These are phyloP conservation scores for Gouania willdenowi DNA, from an alignment of 2,797 vertebrate genomes.

Conservation along the genomic window DNA sequence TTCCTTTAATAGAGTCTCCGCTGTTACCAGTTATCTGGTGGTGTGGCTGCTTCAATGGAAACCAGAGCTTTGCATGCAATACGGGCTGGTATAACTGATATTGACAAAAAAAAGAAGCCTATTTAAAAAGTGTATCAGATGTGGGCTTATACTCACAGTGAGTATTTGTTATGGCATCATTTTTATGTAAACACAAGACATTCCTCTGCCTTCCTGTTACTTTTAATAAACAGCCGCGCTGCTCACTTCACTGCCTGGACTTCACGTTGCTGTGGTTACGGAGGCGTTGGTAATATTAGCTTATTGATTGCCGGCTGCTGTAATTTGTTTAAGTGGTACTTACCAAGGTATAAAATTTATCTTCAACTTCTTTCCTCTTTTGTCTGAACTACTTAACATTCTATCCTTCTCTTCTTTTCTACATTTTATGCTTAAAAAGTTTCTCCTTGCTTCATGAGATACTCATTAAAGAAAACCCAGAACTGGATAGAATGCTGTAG, in stretches of 20 bases:
- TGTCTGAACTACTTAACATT: too few species aligned
- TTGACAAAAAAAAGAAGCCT: too few species aligned
- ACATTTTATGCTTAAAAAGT: constrained; percentile 2
- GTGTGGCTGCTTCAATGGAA: constrained; percentile 15
- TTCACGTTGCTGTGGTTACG: constrained; percentile 69
- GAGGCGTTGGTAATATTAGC: constrained; percentile 61
- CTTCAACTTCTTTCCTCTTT: constrained; percentile 6
- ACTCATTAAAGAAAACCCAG: constrained; percentile 27
- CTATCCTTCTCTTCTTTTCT: constrained; percentile 2
- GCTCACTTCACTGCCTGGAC: constrained; percentile 41
- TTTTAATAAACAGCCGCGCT: constrained; percentile 20
- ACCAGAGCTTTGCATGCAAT: constrained; percentile 1
- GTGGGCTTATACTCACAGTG: neutral
- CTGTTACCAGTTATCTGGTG: constrained; percentile 47
- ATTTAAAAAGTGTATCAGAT: constrained; percentile 3
- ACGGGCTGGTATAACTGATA: too few species aligned
- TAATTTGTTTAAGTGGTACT: constrained; percentile 72
- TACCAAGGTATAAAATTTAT: constrained; percentile 55
- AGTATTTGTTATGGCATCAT: constrained; percentile 1
- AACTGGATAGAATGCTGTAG: too few species aligned
- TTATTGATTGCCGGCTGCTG: constrained; percentile 71
- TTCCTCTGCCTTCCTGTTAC: neutral
- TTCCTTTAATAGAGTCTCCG: constrained; percentile 6
- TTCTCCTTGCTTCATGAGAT: constrained; percentile 21
- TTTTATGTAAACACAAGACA: neutral